Evolutionary conservation across 2,113 vertebrate genomes (phyloP), one percentile per base, ranked within the genome.

Genomic region (Proterorhinus semilunaris): DNA sequence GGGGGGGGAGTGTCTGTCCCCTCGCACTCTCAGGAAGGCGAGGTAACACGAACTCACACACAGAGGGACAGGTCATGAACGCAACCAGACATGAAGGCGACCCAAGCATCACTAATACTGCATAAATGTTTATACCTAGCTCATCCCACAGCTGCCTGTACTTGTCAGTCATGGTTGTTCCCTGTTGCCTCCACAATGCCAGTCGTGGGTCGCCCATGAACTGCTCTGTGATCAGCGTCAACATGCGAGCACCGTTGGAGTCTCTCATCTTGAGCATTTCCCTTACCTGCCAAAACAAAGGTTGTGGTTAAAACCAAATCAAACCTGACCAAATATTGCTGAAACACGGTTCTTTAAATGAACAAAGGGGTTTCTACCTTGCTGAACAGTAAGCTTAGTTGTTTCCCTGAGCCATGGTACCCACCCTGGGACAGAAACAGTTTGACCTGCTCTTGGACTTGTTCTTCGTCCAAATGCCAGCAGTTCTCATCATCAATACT

Each of bases 191-290:
- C 96, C 96, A 98, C 78, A 96, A 93, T 0, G 92, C 93, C 71
- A 98, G 92, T 15, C 95, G 91, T 44, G 96, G 96, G 90, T 98
- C 96, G 54, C 95, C 94, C 95, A 98, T 98, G 92, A 98, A 98
- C 84, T 98, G 95, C 81, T 97, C 96, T 15, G 96, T 98, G 92
- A 98, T 98, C 90, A 98, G 87, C 0, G 94, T 97, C 86, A 98
- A 80, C 96, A 98, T 98, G 58, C 96, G 95, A 47, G 96, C 96
- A 21, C 96, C 96, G 42, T 98, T 98, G 61, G 96, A 97, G 86
- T 98, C 96, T 82, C 96, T 95, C 96, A 98, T 98, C 86, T 95
- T 98, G 86, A 98, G 91, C 96, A 98, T 98, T 88, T 98, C 96
- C 77, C 96, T 94, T 86, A 98, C 96, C 96, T 98, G 90, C 62